Evolutionary conservation across 1,140 invertebrate species (phyloP), one percentile per base, ranked within the genome.

Genomic region (Rhagoletis pomonella): DNA sequence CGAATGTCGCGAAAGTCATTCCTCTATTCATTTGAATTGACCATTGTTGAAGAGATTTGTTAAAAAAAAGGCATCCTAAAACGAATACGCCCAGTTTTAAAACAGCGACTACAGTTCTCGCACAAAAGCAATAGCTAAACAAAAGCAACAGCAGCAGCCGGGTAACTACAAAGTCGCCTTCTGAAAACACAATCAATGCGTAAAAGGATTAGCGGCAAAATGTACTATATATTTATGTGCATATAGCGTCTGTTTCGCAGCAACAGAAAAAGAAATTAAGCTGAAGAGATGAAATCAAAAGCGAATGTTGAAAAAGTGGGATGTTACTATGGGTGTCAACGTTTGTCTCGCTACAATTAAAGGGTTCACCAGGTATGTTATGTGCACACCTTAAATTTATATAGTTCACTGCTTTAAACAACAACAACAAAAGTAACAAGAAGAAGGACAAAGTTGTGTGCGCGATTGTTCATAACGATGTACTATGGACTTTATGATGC

Each of bases 281-380:
- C n/a, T 19, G 50, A 55, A 81, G 73, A 81, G 50, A 10, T 55
- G 73, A 55, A 81, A 81, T 17, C 47, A 50, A 81, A 81, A 42
- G 17, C 47, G 73, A 81, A 81, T 81, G 73, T 55, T 50, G 73
- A 42, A 19, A 81, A 81, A 81, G 47, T 50, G 73, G 47, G 73
- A 4, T n/a, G 47, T 81, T 50, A 73, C 69, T 17, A 73, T 47
- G 69, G 69, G 69, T 47, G 44, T 73, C 42, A 73, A 73, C 69
- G 69, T 73, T 73, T 73, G 69, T 73, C 69, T 55, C 47, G 9
- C 6, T 29, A 29, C 73, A 81, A 81, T 55, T 55, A 81, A 81
- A 81, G 73, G 73, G 47, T 81, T 81, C 69, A 47, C 12, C 9
- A 29, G 47, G 47, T 55, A 81, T 19, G 39, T 2, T 67, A 44